phyloP scores from a whole-genome alignment of 2,113 vertebrate genomes.

The Recurvirostra avosetta region DNA sequence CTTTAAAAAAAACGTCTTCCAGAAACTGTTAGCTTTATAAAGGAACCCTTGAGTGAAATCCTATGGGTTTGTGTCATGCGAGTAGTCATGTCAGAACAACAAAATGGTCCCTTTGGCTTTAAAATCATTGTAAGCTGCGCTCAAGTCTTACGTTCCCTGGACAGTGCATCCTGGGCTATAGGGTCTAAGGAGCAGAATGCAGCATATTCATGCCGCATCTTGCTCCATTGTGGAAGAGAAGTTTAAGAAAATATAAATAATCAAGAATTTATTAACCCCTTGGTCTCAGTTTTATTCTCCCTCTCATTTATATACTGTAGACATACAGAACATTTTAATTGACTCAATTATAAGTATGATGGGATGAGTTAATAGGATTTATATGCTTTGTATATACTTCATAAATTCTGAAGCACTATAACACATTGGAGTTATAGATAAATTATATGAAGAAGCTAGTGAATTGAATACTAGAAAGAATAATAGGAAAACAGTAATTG shows the following conservation, averaged over 20 bases:
- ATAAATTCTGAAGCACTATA: conserved; percentile 64
- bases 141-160: background rate
- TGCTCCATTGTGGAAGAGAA: conserved; percentile 9
- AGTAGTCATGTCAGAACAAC: background rate
- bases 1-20: background rate
- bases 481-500: conserved; percentile 71
- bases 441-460: conserved; percentile 57
- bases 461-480: conserved; percentile 66
- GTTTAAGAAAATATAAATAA: conserved; percentile 63
- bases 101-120: background rate
- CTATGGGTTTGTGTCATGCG: background rate
- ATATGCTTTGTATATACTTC: conserved; percentile 61
- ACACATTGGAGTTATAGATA: conserved; percentile 45
- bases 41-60: background rate
- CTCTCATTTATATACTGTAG: conserved; percentile 47
- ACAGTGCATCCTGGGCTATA: background rate
- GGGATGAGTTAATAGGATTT: conserved; percentile 70
- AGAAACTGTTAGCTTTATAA: background rate
- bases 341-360: conserved; percentile 59
- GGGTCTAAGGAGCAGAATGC: background rate
- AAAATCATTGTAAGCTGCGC: background rate
- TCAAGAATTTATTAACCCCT: conserved; percentile 62
- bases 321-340: conserved; percentile 57
- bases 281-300: conserved; percentile 36
- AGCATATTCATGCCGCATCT: background rate